These are phyloP conservation scores for Lissocephala sabroskyi DNA, from an alignment of 2,888 invertebrate species.

Conservation along the genomic window DNA sequence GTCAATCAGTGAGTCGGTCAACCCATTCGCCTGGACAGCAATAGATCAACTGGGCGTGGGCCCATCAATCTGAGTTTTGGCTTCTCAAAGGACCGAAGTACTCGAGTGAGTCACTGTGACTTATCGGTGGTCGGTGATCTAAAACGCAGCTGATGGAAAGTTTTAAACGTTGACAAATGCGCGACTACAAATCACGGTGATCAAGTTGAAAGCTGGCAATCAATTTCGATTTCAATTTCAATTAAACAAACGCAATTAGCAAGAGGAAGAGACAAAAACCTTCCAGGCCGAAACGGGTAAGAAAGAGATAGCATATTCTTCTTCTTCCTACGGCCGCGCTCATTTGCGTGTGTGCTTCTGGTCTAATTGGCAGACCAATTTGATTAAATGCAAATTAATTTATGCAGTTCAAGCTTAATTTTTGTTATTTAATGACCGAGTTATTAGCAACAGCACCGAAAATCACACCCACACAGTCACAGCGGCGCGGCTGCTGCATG, in stretches of 20 bases:
- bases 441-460: background rate
- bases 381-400: too few species aligned
- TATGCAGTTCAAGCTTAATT: too few species aligned
- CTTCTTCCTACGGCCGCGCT: too few species aligned
- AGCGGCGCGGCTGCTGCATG: too few species aligned
- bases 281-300: too few species aligned
- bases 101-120: constrained; percentile 35
- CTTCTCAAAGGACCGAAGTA: background rate
- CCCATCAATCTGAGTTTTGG: background rate
- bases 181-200: constrained; percentile 61
- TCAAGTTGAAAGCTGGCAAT: too few species aligned
- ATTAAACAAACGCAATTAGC: too few species aligned
- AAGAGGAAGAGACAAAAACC: too few species aligned
- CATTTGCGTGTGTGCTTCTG: too few species aligned
- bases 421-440: background rate
- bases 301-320: too few species aligned
- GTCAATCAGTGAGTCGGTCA: constrained; percentile 15
- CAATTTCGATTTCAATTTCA: too few species aligned
- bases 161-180: constrained; percentile 57
- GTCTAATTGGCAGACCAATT: constrained; percentile 17
- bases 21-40: constrained; percentile 30
- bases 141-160: constrained; percentile 19
- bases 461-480: background rate
- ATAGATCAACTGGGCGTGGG: constrained; percentile 36
- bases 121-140: constrained; percentile 1